A percentile compares a stretch with the other conserved stretches of the same genome.
Conservation (phyloP, 2,113 vertebrate genomes). For the Nesospiza acunhae region DNA sequence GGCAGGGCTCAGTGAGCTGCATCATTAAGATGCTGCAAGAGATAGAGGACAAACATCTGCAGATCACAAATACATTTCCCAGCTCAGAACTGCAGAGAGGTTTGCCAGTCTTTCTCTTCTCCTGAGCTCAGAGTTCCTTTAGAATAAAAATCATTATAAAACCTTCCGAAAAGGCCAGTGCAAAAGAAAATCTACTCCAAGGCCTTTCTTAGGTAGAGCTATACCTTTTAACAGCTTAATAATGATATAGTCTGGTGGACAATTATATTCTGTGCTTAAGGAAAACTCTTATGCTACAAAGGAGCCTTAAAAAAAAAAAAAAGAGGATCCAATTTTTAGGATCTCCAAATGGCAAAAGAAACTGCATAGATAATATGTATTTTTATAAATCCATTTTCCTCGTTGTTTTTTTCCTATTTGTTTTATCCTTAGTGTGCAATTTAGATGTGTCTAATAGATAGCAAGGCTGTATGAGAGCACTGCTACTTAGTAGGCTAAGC, state of each 20-base stretch:
- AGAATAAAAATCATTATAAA: constrained; percentile 36
- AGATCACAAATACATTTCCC: constrained; percentile 45
- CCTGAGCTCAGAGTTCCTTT: constrained; percentile 16
- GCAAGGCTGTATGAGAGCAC: background rate
- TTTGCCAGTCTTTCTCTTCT: constrained; percentile 11
- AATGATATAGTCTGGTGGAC: background rate
- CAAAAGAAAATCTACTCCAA: background rate
- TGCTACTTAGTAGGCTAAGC: background rate
- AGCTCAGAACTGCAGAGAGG: background rate
- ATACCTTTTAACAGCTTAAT: background rate
- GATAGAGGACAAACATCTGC: constrained; percentile 7
- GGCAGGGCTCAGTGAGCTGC: background rate
- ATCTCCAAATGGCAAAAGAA: background rate
- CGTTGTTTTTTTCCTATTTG: background rate
- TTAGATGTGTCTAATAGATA: background rate
- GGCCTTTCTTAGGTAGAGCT: background rate
- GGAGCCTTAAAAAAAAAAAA: background rate
- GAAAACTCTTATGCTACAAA: background rate
- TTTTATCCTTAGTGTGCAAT: background rate
- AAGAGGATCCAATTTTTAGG: background rate
- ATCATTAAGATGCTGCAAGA: constrained; percentile 29
- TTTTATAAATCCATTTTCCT: background rate
- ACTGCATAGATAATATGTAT: background rate
- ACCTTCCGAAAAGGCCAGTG: background rate
- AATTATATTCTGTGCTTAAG: background rate